A percentile compares a stretch with the other conserved stretches of the same genome.
Conservation (phyloP, 1,140 invertebrate genomes). For the Pseudomyrmex concolor region DNA sequence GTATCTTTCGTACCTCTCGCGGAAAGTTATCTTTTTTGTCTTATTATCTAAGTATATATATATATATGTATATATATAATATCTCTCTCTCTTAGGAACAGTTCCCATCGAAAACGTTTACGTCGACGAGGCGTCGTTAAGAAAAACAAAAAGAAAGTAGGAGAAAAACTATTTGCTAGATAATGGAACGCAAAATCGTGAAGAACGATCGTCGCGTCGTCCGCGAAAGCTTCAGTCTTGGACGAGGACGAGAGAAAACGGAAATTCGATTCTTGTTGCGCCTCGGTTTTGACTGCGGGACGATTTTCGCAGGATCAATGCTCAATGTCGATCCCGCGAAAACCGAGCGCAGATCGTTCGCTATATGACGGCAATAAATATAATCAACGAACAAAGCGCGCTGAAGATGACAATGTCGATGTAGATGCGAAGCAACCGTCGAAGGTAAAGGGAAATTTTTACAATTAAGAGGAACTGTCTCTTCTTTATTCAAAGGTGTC, state of each 20-base stretch:
- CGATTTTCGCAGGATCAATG: constrained; percentile 73
- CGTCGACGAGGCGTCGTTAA: constrained; percentile 74
- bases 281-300: constrained; percentile 23
- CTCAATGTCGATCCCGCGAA: constrained; percentile 69
- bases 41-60: constrained; percentile 82
- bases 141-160: constrained; percentile 65
- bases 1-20: constrained; percentile 28
- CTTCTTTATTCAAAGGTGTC: background rate
- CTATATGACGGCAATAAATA: constrained; percentile 76
- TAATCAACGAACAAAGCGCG: constrained; percentile 80
- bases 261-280: constrained; percentile 58
- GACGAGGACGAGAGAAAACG: constrained; percentile 74
- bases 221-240: constrained; percentile 82
- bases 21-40: constrained; percentile 70
- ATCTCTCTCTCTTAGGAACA: constrained; percentile 82
- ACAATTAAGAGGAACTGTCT: background rate
- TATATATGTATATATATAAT: constrained; percentile 71
- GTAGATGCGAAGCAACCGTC: constrained; percentile 70
- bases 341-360: constrained; percentile 70
- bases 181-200: constrained; percentile 68
- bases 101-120: constrained; percentile 84
- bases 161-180: constrained; percentile 50
- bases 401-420: constrained; percentile 68
- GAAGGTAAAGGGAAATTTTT: constrained; percentile 32
- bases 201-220: constrained; percentile 62